Evolutionary conservation across 2,797 vertebrate species (phyloP).

Genomic region (Spinibarbus caldwelli): DNA sequence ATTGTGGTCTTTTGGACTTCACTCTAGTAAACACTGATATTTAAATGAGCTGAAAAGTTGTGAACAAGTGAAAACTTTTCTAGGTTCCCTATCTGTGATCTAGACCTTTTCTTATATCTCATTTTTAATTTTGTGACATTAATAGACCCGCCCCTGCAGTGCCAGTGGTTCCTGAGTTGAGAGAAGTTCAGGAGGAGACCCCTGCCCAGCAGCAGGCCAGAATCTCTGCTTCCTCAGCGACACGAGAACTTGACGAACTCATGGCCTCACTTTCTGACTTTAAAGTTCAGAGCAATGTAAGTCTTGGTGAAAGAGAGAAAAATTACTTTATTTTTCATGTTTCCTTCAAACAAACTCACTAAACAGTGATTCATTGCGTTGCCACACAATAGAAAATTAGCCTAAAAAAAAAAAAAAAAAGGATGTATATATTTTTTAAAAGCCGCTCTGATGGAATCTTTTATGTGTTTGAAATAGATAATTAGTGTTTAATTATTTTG

Average conservation of each 20-base stretch:
- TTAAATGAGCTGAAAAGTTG: background rate
- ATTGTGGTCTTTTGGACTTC: background rate
- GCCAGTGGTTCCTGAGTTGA: slow-evolving; percentile 66
- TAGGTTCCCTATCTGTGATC: background rate
- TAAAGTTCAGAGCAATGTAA: slow-evolving; percentile 84
- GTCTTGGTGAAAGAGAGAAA: background rate
- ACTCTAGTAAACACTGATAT: background rate
- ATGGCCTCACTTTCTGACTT: slow-evolving; percentile 99
- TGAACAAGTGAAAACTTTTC: background rate
- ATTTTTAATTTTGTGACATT: slow-evolving; percentile 37
- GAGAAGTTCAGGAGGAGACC: slow-evolving; percentile 79
- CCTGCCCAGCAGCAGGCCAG: slow-evolving; percentile 92
- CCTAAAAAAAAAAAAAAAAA: too few species aligned
- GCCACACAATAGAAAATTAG: background rate
- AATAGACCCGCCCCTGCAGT: slow-evolving; percentile 80
- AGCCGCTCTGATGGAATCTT: too few species aligned
- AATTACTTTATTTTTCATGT: background rate
- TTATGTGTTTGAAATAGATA: background rate
- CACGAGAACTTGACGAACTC: slow-evolving; percentile 95
- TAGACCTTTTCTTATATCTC: background rate
- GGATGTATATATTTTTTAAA: too few species aligned
- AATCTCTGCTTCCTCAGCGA: slow-evolving; percentile 97
- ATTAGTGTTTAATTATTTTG: background rate
- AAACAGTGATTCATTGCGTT: background rate
- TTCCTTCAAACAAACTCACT: background rate